These are phyloP conservation scores for Phaedon cochleariae DNA, from an alignment of 2,888 invertebrate genomes.

Conservation along the genomic window DNA sequence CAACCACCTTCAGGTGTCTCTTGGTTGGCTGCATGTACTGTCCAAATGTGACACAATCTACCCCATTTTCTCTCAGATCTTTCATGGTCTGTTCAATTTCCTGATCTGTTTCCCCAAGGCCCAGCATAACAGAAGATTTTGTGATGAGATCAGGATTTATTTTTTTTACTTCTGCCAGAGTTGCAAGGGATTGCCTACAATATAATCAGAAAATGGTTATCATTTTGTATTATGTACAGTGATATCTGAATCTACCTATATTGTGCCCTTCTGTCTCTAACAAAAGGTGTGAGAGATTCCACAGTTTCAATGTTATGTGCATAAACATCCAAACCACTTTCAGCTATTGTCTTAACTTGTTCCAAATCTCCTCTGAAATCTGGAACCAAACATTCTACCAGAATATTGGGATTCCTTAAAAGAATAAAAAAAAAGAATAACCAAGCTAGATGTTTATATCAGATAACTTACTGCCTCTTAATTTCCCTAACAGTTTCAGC, in stretches of 20 bases:
- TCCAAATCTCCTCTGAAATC: constrained; percentile 89
- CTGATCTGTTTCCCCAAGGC: constrained; percentile 89
- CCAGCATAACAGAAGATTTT: constrained; percentile 98
- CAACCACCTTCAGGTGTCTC: constrained; percentile 87
- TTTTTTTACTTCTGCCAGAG: constrained; percentile 83
- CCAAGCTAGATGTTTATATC: background rate
- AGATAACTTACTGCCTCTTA: constrained; percentile 73
- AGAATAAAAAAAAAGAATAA: background rate
- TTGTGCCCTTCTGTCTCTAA: constrained; percentile 92
- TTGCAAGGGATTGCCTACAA: constrained; percentile 82
- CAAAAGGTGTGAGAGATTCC: constrained; percentile 86
- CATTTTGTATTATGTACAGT: too few species aligned
- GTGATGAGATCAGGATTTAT: constrained; percentile 86
- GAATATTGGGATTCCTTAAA: constrained; percentile 77
- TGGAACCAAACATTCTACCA: constrained; percentile 96
- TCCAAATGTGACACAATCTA: constrained; percentile 96
- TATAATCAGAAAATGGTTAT: constrained; percentile 17
- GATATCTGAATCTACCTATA: constrained; percentile 68
- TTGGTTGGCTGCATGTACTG: constrained; percentile 99
- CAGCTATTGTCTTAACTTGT: constrained; percentile 78
- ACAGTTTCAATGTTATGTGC: constrained; percentile 99
- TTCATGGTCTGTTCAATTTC: constrained; percentile 87
- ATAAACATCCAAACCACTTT: constrained; percentile 92
- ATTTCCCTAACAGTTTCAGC: constrained; percentile 90
- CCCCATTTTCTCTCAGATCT: constrained; percentile 82